Conservation (phyloP, 2,113 vertebrate species). For the Desmodus rotundus region DNA sequence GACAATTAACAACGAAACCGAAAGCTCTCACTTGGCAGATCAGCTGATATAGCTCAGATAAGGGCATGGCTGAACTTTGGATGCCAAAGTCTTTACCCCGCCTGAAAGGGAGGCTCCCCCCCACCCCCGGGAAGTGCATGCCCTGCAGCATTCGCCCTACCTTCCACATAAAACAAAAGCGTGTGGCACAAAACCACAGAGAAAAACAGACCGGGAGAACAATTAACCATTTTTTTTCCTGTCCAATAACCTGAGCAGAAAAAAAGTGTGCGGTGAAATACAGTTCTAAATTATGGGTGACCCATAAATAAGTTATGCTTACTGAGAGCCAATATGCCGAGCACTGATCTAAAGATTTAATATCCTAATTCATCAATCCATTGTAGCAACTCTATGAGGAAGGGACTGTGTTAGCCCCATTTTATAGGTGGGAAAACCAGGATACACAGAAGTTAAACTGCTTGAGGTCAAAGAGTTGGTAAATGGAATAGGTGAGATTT, state of each 20-base stretch:
- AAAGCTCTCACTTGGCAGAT: not conserved
- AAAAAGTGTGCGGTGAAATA: not conserved
- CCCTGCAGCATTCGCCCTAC: not conserved
- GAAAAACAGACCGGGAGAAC: not conserved
- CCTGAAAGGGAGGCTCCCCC: not conserved
- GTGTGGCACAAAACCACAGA: not conserved
- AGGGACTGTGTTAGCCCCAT: not conserved
- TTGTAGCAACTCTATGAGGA: not conserved
- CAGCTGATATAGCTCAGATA: not conserved
- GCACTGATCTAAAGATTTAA: not conserved
- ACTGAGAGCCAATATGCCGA: not conserved
- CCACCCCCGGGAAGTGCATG: not conserved
- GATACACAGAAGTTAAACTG: not conserved
- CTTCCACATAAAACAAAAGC: not conserved
- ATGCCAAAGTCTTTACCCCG: not conserved
- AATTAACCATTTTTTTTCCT: not conserved
- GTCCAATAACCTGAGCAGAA: not conserved
- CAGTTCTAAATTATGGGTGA: not conserved
- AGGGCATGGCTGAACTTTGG: not conserved
- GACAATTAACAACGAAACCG: not conserved
- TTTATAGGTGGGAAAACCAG: not conserved
- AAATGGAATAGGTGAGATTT: not conserved
- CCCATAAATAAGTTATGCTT: not conserved
- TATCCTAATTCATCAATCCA: not conserved
- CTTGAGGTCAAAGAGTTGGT: not conserved